Conservation (phyloP, 2,113 vertebrate genomes). For the Paraplagusia blochii region DNA sequence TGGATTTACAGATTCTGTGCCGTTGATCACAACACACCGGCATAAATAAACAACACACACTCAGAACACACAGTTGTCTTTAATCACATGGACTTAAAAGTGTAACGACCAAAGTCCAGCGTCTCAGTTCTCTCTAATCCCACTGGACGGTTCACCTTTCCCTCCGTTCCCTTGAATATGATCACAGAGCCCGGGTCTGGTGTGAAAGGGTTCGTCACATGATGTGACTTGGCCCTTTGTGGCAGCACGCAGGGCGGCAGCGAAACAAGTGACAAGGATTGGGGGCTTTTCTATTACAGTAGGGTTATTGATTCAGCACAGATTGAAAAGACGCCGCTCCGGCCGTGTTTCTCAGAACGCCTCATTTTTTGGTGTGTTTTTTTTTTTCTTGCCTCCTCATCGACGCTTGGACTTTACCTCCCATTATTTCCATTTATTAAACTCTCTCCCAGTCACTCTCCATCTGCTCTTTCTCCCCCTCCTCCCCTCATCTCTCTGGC, state of each 20-base stretch:
- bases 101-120: conserved; percentile 4
- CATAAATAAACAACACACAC: background rate
- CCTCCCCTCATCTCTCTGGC: conserved; percentile 36
- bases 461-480: conserved; percentile 49
- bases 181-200: conserved; percentile 44
- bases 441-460: conserved; percentile 39
- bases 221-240: conserved; percentile 65
- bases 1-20: background rate
- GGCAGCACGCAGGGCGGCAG: conserved; percentile 34
- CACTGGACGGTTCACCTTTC: conserved; percentile 35
- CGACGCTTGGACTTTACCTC: conserved; percentile 25
- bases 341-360: background rate
- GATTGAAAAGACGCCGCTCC: conserved; percentile 45
- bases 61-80: background rate
- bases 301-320: conserved; percentile 63
- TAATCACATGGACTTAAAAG: background rate
- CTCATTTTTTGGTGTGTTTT: no score
- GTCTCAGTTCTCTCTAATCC: conserved; percentile 27
- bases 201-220: conserved; percentile 63
- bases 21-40: background rate
- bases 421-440: conserved; percentile 28
- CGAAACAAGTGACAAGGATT: conserved; percentile 58
- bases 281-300: conserved; percentile 55
- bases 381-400: background rate
- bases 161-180: conserved; percentile 28